These are phyloP conservation scores for Zaprionus ghesquierei DNA, from an alignment of 1,140 invertebrate genomes.

Conservation along the genomic window DNA sequence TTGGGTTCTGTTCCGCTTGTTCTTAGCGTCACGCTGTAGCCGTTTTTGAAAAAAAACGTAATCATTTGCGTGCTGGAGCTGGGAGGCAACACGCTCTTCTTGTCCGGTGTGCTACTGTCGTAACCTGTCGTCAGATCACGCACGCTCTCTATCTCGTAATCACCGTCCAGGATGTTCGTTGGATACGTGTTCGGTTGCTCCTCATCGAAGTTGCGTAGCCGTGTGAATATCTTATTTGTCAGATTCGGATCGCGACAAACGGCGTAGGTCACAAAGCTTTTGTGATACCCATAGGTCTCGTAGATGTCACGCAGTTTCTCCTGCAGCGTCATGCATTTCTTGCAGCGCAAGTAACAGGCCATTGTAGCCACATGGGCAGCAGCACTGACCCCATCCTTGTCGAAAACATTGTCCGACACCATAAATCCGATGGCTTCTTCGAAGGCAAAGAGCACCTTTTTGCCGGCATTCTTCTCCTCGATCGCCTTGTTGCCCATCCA, in stretches of 20 bases:
- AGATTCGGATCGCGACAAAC: slow-evolving; percentile 89
- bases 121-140: slow-evolving; percentile 95
- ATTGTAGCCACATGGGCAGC: slow-evolving; percentile 91
- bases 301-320: slow-evolving; percentile 93
- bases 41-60: slow-evolving; percentile 95
- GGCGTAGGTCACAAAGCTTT: slow-evolving; percentile 93
- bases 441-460: slow-evolving; percentile 95
- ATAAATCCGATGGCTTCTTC: slow-evolving; percentile 98
- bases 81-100: slow-evolving; percentile 89
- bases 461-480: slow-evolving; percentile 88
- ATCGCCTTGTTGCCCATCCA: slow-evolving; percentile 98
- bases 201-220: slow-evolving; percentile 89
- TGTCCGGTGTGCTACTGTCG: slow-evolving; percentile 89
- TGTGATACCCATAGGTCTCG: slow-evolving; percentile 92
- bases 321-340: slow-evolving; percentile 86
- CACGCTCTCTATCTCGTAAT: slow-evolving; percentile 89
- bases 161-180: slow-evolving; percentile 86
- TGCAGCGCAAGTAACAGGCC: slow-evolving; percentile 88
- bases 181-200: slow-evolving; percentile 87
- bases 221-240: slow-evolving; percentile 92
- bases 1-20: slow-evolving; percentile 99
- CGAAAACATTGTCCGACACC: slow-evolving; percentile 92
- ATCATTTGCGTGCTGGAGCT: slow-evolving; percentile 95
- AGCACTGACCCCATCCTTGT: slow-evolving; percentile 98
- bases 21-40: slow-evolving; percentile 92